Conservation (phyloP, 1,140 invertebrate genomes). For the Drosophila nasuta region DNA sequence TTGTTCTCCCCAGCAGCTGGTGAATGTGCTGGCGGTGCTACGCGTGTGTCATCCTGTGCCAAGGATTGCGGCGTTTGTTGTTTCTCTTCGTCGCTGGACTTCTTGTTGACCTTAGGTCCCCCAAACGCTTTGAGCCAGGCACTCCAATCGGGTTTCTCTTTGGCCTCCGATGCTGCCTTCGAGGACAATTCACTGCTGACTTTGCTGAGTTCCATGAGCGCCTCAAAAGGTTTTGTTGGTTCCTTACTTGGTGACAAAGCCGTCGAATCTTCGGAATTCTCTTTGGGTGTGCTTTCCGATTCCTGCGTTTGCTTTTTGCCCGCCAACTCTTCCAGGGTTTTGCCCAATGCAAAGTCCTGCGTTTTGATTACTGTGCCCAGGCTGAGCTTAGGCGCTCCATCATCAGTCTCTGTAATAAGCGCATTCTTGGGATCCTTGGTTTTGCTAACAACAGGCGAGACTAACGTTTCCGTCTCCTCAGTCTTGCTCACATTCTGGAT, state of each 20-base stretch:
- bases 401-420: conserved; percentile 86
- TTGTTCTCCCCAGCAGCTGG: conserved; percentile 62
- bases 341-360: conserved; percentile 87
- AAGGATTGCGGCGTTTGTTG: conserved; percentile 17
- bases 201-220: conserved; percentile 65
- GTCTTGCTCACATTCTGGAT: conserved; percentile 86
- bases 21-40: conserved; percentile 61
- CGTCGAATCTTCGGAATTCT: conserved; percentile 41
- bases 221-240: conserved; percentile 63
- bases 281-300: conserved; percentile 61
- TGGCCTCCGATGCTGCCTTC: conserved; percentile 74
- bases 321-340: conserved; percentile 86
- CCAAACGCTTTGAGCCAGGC: conserved; percentile 97
- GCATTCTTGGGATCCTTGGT: conserved; percentile 86
- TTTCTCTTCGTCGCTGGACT: conserved; percentile 84
- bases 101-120: conserved; percentile 88
- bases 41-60: conserved; percentile 40
- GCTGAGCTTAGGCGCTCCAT: conserved; percentile 91
- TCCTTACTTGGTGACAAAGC: conserved; percentile 44
- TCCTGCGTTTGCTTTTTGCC: conserved; percentile 78
- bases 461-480: conserved; percentile 66
- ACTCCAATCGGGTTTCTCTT: conserved; percentile 93
- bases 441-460: conserved; percentile 83
- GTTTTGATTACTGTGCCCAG: conserved; percentile 91
- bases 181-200: conserved; percentile 81